phyloP scores from a whole-genome alignment of 1,140 invertebrate genomes.

The Leptinotarsa undecemlineata region DNA sequence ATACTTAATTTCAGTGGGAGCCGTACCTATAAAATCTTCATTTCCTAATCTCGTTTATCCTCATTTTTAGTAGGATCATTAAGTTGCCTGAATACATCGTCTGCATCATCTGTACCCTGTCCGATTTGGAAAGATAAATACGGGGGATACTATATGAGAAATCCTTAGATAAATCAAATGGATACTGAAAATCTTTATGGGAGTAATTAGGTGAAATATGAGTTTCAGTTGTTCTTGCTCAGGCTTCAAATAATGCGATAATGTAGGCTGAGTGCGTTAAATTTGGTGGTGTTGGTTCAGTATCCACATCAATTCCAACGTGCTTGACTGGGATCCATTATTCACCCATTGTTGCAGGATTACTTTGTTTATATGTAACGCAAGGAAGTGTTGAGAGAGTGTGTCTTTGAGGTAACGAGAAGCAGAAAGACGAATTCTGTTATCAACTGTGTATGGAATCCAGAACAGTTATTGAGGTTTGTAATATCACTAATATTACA shows the following conservation, averaged over 20 bases:
- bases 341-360: not conserved
- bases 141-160: not conserved
- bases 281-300: not conserved
- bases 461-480: too few species aligned
- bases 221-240: not conserved
- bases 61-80: constrained; percentile 4
- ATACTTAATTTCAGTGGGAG: not conserved
- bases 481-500: too few species aligned
- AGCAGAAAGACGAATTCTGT: too few species aligned
- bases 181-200: constrained; percentile 14
- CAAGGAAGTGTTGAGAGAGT: too few species aligned
- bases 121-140: constrained; percentile 5
- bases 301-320: not conserved
- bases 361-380: too few species aligned
- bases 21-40: not conserved
- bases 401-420: too few species aligned
- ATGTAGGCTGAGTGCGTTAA: not conserved
- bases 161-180: constrained; percentile 8
- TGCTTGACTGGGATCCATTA: not conserved
- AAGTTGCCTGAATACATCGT: not conserved
- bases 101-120: not conserved
- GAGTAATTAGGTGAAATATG: constrained; percentile 13
- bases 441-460: too few species aligned
- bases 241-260: not conserved
- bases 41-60: constrained; percentile 3